Evolutionary conservation across 2,797 vertebrate species (phyloP), one percentile per base, ranked within the genome.

Genomic region (Anabas testudineus): DNA sequence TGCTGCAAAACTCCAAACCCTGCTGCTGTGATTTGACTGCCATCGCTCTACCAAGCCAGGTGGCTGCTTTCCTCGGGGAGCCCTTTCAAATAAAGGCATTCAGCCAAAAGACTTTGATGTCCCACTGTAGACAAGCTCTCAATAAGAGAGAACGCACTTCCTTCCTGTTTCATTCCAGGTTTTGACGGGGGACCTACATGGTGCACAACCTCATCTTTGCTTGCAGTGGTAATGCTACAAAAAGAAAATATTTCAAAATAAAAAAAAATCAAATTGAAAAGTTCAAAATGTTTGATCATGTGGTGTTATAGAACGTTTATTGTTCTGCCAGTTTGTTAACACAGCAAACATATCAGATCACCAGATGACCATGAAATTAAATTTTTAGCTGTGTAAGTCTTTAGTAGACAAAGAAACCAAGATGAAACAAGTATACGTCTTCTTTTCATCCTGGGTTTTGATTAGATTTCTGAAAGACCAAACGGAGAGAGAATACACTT

Each of bases 81-180:
- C 63, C 66, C 69, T 87, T 88, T 90, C 76, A 87, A 91, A 89
- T 83, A 80, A 83, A 85, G 82, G 77, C 85, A 84, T 87, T 86
- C 81, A 88, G 76, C 84, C 77, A 83, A 68, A 80, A 75, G 71
- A 85, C 87, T 90, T 90, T 90, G 85, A 92, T 85, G 83, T 87
- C 65, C 70, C 70, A 13, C 80, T 30, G 79, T 68, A 78, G 79
- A 87, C 80, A 62, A 73, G 83, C 76, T 74, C 76, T 78, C 71
- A 70, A 49, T 65, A 67, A 87, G 69, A 87, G 69, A 70, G 77
- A 74, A 71, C 71, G 47, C 57, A 13, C 76, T 80, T 84, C 82
- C 61, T 82, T 74, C 71, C 72, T 67, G 62, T 81, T 74, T 80
- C 71, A 72, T 82, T 67, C 59, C 18, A 1, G 42, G 73, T 74